A percentile compares a stretch with the other conserved stretches of the same genome.
Conservation (phyloP, 2,888 invertebrate species). For the Tricholauxania praeusta region DNA sequence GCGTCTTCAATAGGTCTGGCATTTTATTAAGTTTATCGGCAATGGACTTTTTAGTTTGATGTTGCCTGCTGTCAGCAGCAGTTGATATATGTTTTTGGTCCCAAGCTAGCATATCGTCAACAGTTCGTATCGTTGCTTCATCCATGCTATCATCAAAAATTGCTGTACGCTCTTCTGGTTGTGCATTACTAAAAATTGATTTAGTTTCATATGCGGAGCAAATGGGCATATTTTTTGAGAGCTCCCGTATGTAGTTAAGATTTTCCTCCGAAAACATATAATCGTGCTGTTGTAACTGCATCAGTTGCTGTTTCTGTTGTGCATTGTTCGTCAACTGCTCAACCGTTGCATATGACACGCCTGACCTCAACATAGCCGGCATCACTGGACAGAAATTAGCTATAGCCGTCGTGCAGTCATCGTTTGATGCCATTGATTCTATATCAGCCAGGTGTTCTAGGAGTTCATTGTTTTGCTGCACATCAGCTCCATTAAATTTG, state of each 20-base stretch:
- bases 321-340: too few relatives aligned
- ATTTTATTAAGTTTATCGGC: conserved; percentile 24
- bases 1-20: conserved; percentile 42
- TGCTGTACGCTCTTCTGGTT: not conserved
- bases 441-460: conserved; percentile 1
- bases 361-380: conserved; percentile 38
- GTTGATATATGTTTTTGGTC: conserved; percentile 50
- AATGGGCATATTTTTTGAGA: conserved; percentile 67
- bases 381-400: conserved; percentile 30
- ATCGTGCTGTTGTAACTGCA: conserved; percentile 45
- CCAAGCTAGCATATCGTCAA: conserved; percentile 61
- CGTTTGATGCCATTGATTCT: not conserved
- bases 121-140: conserved; percentile 49
- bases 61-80: not conserved
- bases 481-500: conserved; percentile 48
- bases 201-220: conserved; percentile 67
- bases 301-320: not conserved
- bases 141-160: conserved; percentile 49
- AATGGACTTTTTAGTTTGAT: not conserved
- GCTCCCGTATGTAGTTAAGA: conserved; percentile 65
- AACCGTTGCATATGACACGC: conserved; percentile 22
- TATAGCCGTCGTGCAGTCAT: conserved; percentile 1
- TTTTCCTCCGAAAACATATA: conserved; percentile 65
- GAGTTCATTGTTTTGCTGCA: conserved; percentile 40
- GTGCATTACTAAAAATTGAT: conserved; percentile 60